Base-by-base conservation (phyloP, 2,797 vertebrate species). In the Pristis pectinata region DNA sequence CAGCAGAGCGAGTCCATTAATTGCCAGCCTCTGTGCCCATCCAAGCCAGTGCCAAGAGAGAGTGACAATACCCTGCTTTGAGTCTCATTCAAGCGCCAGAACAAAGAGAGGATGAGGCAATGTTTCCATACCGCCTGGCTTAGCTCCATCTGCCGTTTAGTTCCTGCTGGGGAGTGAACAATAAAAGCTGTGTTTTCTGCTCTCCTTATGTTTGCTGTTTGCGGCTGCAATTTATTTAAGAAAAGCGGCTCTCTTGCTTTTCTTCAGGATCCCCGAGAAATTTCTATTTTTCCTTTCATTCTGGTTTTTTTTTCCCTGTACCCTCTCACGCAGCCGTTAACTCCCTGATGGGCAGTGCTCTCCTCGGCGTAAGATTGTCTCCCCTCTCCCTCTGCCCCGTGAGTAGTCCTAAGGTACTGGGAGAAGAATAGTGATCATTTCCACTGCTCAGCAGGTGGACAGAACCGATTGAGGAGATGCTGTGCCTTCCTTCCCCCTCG, bases 91-190 rank as follows among this genome's bases (percentile, higher is more conserved):
- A 91, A 24, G 34, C n/a, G 7, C n/a, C 59, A 13, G 59, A 41
- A 91, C 87, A 91, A 91, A 91, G 59, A 67, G 87, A 22, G 87
- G 59, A 91, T 91, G 87, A 91, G 87, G 87, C 87, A 61, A 91
- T 61, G 37, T 91, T 91, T 91, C 87, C 87, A 41, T 41, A 67
- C 61, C 41, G 87, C 59, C 59, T 91, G 87, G 87, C 87, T 64
- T 64, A 61, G 61, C 59, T 91, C 87, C 59, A 67, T n/a, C 9
- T n/a, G 9, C n/a, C 87, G n/a, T 91, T 91, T 91, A 91, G 59
- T 41, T 61, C 87, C 87, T 67, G 59, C 87, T 91, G 87, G 59
- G 87, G 41, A 37, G n/a, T 37, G 59, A 91, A 91, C 87, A 91
- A 91, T 91, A 41, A 91, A 10, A 67, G 87, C 87, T 91, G 87